These are phyloP conservation scores for Tetrapedia diversipes DNA, from an alignment of 2,888 invertebrate species.

Conservation along the genomic window DNA sequence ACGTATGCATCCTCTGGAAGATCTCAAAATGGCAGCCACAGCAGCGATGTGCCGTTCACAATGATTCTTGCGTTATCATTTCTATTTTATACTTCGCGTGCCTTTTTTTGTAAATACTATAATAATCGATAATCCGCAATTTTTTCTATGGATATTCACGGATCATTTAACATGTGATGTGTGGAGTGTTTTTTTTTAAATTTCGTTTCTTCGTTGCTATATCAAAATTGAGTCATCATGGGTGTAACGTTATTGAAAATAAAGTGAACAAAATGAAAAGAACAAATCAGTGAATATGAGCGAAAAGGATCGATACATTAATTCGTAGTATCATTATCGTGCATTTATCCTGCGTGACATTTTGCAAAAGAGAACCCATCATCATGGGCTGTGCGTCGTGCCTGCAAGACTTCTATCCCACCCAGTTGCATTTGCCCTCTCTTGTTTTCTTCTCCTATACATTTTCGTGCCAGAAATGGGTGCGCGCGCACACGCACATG, in stretches of 20 bases:
- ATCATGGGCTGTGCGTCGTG: conserved; percentile 61
- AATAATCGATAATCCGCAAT: conserved; percentile 1
- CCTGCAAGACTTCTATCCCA: conserved; percentile 63
- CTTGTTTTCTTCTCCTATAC: conserved; percentile 42
- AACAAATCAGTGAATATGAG: conserved; percentile 42
- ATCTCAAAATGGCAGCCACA: conserved; percentile 59
- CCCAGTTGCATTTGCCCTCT: conserved; percentile 47
- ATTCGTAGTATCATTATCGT: conserved; percentile 47
- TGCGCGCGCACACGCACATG: conserved; percentile 27
- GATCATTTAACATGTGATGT: conserved; percentile 50
- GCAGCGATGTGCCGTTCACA: conserved; percentile 22
- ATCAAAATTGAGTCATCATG: conserved; percentile 1
- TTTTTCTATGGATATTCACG: conserved; percentile 7
- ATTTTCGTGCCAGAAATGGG: conserved; percentile 14
- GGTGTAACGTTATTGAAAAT: conserved; percentile 17
- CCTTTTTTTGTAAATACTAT: conserved; percentile 13
- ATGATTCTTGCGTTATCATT: conserved; percentile 25
- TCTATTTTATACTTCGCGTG: conserved; percentile 14
- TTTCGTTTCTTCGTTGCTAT: conserved; percentile 13
- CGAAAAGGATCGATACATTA: conserved; percentile 29
- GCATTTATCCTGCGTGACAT: conserved; percentile 51
- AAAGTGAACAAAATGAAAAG: conserved; percentile 36
- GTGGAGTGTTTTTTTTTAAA: conserved; percentile 52
- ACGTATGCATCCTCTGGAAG: conserved; percentile 59
- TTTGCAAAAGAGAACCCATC: conserved; percentile 54